phyloP scores from a whole-genome alignment of 1,140 invertebrate genomes.

The Diorhabda carinulata region DNA sequence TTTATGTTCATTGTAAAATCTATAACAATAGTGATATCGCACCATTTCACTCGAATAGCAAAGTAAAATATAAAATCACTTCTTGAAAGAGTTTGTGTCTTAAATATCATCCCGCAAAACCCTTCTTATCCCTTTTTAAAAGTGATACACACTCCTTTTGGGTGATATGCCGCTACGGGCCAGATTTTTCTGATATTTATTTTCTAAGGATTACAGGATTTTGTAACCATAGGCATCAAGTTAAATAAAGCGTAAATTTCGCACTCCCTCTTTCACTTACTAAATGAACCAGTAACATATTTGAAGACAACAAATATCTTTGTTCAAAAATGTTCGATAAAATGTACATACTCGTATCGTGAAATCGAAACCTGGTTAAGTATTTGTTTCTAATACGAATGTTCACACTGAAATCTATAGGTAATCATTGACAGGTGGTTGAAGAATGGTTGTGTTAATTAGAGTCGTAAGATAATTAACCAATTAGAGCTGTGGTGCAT shows the following conservation, averaged over 20 bases:
- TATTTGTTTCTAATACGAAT: too few relatives aligned
- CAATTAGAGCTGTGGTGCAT: too few relatives aligned
- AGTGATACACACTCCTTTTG: not conserved
- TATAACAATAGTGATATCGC: slow-evolving; percentile 1
- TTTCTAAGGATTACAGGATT: slow-evolving; percentile 2
- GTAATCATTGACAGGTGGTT: too few relatives aligned
- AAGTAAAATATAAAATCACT: slow-evolving; percentile 1
- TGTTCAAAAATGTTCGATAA: not conserved
- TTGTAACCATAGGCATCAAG: not conserved
- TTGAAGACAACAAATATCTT: not conserved
- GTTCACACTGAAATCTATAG: too few relatives aligned
- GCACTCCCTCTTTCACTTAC: not conserved
- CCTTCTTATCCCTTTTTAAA: slow-evolving; percentile 2
- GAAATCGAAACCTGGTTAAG: too few relatives aligned
- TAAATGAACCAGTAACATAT: not conserved
- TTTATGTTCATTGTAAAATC: not conserved
- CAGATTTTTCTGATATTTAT: slow-evolving; percentile 1
- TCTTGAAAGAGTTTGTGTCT: not conserved
- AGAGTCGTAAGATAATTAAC: too few relatives aligned
- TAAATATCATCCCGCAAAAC: slow-evolving; percentile 1
- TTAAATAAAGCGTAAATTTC: slow-evolving; percentile 1
- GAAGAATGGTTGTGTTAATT: too few relatives aligned
- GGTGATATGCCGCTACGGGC: not conserved
- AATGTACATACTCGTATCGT: too few relatives aligned
- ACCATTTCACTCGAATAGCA: slow-evolving; percentile 1